Evolutionary conservation across 2,888 invertebrate species (phyloP).

Genomic region (Camponotus fellah): DNA sequence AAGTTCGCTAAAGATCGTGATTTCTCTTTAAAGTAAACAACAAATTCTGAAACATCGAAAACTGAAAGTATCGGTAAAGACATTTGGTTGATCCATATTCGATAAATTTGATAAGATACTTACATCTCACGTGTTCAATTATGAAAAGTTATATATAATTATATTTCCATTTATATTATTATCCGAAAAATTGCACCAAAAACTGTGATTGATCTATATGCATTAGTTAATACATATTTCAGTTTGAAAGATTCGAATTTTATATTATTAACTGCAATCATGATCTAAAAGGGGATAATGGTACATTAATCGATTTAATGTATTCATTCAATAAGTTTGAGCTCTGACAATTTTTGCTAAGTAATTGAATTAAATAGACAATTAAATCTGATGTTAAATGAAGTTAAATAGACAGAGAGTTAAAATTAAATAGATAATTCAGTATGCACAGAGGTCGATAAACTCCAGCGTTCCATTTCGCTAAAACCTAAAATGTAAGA

Average conservation of each 20-base stretch:
- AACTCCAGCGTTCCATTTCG: not conserved
- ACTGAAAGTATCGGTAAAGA: conserved; percentile 30
- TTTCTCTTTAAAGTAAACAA: conserved; percentile 32
- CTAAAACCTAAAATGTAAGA: conserved; percentile 12
- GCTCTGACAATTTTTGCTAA: not conserved
- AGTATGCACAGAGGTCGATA: not conserved
- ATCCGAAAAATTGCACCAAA: not conserved
- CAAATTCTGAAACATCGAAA: conserved; percentile 29
- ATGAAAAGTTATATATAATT: not conserved
- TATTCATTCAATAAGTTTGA: not conserved
- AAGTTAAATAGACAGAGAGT: conserved; percentile 15
- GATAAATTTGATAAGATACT: conserved; percentile 4
- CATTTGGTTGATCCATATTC: conserved; percentile 28
- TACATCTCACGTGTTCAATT: not conserved
- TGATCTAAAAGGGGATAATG: conserved; percentile 6
- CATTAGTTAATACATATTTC: not conserved
- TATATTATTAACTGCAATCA: not conserved
- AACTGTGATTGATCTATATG: not conserved
- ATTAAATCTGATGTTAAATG: conserved; percentile 15
- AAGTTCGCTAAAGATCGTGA: conserved; percentile 25
- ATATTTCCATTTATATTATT: not conserved
- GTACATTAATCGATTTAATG: not conserved
- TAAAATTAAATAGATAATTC: conserved; percentile 16
- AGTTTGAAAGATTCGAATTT: not conserved
- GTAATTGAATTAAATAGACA: conserved; percentile 24